Evolutionary conservation across 2,797 vertebrate genomes (phyloP), one percentile per base, ranked within the genome.

Genomic region (Hapalemur alaotrensis): DNA sequence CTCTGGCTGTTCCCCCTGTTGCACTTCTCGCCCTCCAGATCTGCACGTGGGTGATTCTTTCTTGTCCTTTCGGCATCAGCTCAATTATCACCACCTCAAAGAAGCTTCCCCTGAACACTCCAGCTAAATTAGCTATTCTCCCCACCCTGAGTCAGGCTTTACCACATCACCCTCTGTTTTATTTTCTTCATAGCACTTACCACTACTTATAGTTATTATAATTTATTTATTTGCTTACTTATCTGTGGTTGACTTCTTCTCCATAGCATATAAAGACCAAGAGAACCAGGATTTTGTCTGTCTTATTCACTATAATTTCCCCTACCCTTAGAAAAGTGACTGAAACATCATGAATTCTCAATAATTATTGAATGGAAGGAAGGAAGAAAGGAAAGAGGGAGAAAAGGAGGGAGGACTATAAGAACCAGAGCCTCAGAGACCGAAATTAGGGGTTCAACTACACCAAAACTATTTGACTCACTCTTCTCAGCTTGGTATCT

Each of bases 171-270:
- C 30, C 48, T 48, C 18, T 22, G 2, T 23, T 61, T 41, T 43
- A 59, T 59, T 91, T 85, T 35, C 46, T 73, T 93, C 28, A 61
- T 6, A 91, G 41, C 5, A 85, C 35, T 69, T 57, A 50, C 14
- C 70, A 35, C n/a, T 69, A 82, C 73, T 94, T 89, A 11, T 12
- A 70, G 43, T 35, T 70, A 94, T 32, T 65, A 7, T 6, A 61
- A 65, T 91, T 91, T 67, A 81, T n/a, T 95, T 73, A 75, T 72
- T 92, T 84, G 28, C 72, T 92, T 88, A 35, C 28, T 85, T 59
- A 95, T 46, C 84, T 70, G 15, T 72, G 78, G 22, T 91, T 63
- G 91, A 22, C 85, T 91, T 92, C 54, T 20, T 92, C 54, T 82
- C 17, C 41, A 32, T 63, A 46, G 30, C 23, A 54, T 67, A 1